Evolutionary conservation across 2,888 invertebrate genomes (phyloP), one percentile per base, ranked within the genome.

Genomic region (Acleris holmiana): DNA sequence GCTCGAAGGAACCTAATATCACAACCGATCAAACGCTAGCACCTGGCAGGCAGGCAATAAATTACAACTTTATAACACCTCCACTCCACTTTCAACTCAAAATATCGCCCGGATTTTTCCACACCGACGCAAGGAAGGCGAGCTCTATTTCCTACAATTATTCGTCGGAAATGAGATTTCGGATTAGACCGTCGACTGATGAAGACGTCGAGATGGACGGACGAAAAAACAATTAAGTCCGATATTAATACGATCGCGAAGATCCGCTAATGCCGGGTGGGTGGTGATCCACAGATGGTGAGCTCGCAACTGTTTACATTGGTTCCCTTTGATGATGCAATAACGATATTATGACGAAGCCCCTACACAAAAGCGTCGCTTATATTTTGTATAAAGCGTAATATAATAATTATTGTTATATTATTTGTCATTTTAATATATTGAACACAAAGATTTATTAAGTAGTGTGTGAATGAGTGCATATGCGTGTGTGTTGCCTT

Each of bases 121-220:
- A 64, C 59, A 65, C 66, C 54, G 64, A 65, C 61, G 71, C 67
- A 66, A 65, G 68, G 71, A 67, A 71, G 69, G 68, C 67, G 56
- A 69, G 69, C 78, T 84, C 81, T 82, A 80, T 84, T 80, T 84
- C 78, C 79, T 80, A 82, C 82, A 86, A 84, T 86, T 84, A 86
- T 85, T 83, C 78, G 70, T 77, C 82, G 86, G 88, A 87, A 88
- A 88, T 88, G 86, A 86, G 86, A 85, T 85, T 85, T 84, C 73
- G 84, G 86, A 87, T 88, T 87, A 87, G 77, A 79, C 77, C 70
- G 78, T 70, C 72, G 76, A 71, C 75, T 82, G 84, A 83, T 83
- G 81, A 84, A 84, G 82, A 80, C 74, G 77, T 73, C 70, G 76
- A 83, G 79, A 79, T 74, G 76, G 79, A 77, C 78, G 71, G 73